Evolutionary conservation across 2,113 vertebrate species (phyloP), one percentile per base, ranked within the genome.

Genomic region (Etheostoma spectabile): DNA sequence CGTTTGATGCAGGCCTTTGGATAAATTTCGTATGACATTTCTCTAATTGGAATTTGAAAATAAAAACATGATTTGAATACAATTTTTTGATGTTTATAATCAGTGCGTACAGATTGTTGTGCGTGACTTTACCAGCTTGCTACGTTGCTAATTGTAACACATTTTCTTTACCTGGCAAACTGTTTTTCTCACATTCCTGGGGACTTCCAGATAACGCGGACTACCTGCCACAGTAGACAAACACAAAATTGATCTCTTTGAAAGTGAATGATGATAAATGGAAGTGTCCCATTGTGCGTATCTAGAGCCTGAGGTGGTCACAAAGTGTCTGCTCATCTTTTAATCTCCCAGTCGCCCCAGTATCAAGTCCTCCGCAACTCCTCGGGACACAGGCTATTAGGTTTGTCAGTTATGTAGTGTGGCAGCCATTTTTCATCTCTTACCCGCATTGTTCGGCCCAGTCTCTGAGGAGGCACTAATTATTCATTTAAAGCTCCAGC

Each of bases 401-500:
- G 69, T 79, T 71, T 66, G 55, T 78, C 74, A 51, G 62, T 57
- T 55, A 79, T 81, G 60, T 38, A 62, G 72, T 42, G 45, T 8
- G 5, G 79, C 8, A 38, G 80, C 77, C 87, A 87, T 92, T 91
- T 92, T 80, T 87, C 83, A 89, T 83, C 35, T 83, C 75, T 63
- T 66, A 27, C 48, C 51, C 22, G 45, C 69, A 91, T 89, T 92
- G 90, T 93, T 91, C n/a, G 11, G 49, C 80, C 74, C 1, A 14
- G 72, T 79, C 72, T 86, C 51, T 56, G 72, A 83, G 82, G 87
- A 82, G 78, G 66, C 74, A 77, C 88, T 91, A 90, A 93, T 93
- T 91, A 93, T 92, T 93, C 86, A 91, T 93, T 93, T 91, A 86
- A 89, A 86, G 83, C 86, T 81, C 53, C 4, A 19, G 57, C 88